Base-by-base conservation (phyloP, 2,113 vertebrate genomes). In the Monopterus albus region DNA sequence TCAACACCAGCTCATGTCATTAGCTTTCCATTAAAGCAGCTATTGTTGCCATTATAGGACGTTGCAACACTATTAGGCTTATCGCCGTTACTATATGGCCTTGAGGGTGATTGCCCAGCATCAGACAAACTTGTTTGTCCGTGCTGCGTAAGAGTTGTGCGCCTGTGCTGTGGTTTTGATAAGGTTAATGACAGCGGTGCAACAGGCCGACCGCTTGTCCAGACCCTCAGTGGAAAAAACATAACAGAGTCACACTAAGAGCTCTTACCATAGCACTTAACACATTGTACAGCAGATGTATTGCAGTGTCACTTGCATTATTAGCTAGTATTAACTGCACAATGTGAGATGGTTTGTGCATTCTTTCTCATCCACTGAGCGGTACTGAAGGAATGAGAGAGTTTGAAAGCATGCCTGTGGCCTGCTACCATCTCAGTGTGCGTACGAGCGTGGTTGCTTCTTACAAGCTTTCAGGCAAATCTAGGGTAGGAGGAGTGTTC, bases 171-270 rank as follows among this genome's bases (percentile, higher is more conserved):
- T 21, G 38, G 47, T 62, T 61, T 67, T 38, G 11, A 78, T 45
- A 53, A 84, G 52, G 56, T 64, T 72, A 79, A 74, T 26, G 5
- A 46, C 69, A 65, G 58, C 21, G 6, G 31, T 56, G 43, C 28
- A 55, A 6, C 4, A 38, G 64, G 36, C 45, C 25, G 52, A 59
- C 18, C 36, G 15, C 35, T 62, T 7, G n/a, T 49, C 25, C 20
- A 0, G 55, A n/a, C 18, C 43, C 20, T 53, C 13, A 21, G 43
- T 71, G 58, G n/a, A 69, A 84, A 77, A 51, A 23, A 46, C 10
- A 35, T 36, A 21, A 17, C 31, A 20, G 38, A 70, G 59, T n/a
- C n/a, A n/a, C n/a, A n/a, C n/a, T 39, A 20, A 66, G 20, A 53
- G 25, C 46, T 42, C 43, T 73, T 1, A 29, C 18, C 11, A 8